A percentile compares a stretch with the other conserved stretches of the same genome.
phyloP scores from a whole-genome alignment of 1,140 invertebrate genomes.

The Drosophila azteca region DNA sequence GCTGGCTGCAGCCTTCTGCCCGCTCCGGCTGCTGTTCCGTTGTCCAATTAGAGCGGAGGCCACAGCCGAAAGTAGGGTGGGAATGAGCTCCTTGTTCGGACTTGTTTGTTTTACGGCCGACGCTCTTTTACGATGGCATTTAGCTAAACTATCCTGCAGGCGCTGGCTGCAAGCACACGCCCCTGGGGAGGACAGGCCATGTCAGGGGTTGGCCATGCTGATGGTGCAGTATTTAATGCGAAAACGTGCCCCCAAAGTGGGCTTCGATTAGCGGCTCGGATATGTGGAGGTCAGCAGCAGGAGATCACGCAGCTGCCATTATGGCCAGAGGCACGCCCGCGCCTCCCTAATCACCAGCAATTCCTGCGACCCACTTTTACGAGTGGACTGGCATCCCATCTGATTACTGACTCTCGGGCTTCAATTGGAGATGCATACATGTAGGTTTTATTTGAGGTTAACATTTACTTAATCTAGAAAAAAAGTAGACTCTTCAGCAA shows the following conservation, averaged over 20 bases:
- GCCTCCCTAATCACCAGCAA: slow-evolving; percentile 45
- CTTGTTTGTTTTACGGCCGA: slow-evolving; percentile 47
- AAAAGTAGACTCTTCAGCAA: too few species aligned
- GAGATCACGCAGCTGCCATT: slow-evolving; percentile 63
- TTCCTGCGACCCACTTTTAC: not conserved
- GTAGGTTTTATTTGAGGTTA: too few species aligned
- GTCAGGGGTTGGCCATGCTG: slow-evolving; percentile 43
- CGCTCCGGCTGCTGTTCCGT: slow-evolving; percentile 22
- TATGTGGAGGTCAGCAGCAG: slow-evolving; percentile 29
- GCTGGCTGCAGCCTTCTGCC: slow-evolving; percentile 9
- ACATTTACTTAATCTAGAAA: too few species aligned
- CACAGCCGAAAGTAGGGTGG: slow-evolving; percentile 64
- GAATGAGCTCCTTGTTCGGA: slow-evolving; percentile 21
- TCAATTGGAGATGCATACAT: too few species aligned
- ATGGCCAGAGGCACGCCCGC: slow-evolving; percentile 51
- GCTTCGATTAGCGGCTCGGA: slow-evolving; percentile 53
- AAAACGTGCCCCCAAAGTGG: slow-evolving; percentile 57
- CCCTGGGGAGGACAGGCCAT: slow-evolving; percentile 30
- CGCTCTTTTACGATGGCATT: slow-evolving; percentile 68
- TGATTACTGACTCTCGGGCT: not conserved
- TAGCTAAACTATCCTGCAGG: slow-evolving; percentile 70
- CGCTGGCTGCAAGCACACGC: slow-evolving; percentile 7
- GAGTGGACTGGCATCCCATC: not conserved
- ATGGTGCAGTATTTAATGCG: slow-evolving; percentile 65
- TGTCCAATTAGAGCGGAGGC: slow-evolving; percentile 57